A percentile compares a stretch with the other conserved stretches of the same genome.
These are phyloP conservation scores for Drosophila kepulauana DNA, from an alignment of 1,140 invertebrate genomes.

Conservation along the genomic window DNA sequence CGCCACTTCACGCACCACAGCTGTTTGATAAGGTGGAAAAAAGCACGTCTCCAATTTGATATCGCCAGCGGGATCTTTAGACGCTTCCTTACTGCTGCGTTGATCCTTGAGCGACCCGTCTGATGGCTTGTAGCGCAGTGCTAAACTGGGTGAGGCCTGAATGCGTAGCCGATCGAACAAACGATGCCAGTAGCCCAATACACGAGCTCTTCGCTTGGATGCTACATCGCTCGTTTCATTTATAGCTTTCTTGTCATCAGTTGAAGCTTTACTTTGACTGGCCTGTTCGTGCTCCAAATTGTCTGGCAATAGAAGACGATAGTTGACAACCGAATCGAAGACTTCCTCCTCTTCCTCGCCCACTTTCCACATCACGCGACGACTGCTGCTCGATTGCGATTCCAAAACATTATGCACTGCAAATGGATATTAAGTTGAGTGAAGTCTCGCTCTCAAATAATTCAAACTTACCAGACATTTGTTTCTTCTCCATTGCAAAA, in stretches of 20 bases:
- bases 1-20: conserved; percentile 61
- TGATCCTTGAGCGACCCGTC: conserved; percentile 63
- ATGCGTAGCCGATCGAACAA: conserved; percentile 36
- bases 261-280: neutral
- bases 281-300: conserved; percentile 17
- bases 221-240: conserved; percentile 6
- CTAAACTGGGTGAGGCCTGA: conserved; percentile 39
- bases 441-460: neutral
- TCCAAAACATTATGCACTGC: conserved; percentile 44
- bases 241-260: neutral
- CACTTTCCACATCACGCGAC: conserved; percentile 72
- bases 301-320: conserved; percentile 19
- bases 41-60: conserved; percentile 56
- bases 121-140: conserved; percentile 58
- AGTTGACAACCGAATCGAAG: conserved; percentile 65
- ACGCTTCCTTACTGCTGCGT: conserved; percentile 46
- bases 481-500: conserved; percentile 53
- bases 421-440: neutral
- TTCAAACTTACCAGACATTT: conserved; percentile 54
- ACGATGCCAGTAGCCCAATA: conserved; percentile 41
- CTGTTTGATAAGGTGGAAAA: conserved; percentile 64
- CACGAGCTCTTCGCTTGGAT: conserved; percentile 19
- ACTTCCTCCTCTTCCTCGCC: conserved; percentile 51
- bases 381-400: conserved; percentile 55
- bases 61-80: conserved; percentile 21